Percentiles rank a stretch among this genome's conserved stretches.
Evolutionary conservation across 2,888 invertebrate genomes (phyloP).

Genomic region (Chrysolina oricalcia): DNA sequence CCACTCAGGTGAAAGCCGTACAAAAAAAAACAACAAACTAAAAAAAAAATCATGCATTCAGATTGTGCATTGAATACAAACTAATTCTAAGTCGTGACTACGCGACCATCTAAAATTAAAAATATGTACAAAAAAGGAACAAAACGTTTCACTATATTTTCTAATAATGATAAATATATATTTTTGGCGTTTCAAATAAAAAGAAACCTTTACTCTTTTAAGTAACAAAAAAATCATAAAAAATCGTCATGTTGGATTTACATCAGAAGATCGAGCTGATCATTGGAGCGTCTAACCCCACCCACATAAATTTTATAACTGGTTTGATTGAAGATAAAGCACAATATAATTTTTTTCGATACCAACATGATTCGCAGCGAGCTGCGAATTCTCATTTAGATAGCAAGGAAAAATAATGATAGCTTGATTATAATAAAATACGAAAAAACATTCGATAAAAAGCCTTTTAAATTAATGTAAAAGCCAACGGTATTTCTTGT

Average conservation of each 20-base stretch:
- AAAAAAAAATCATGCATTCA: constrained; percentile 60
- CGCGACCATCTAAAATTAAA: constrained; percentile 59
- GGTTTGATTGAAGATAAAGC: constrained; percentile 41
- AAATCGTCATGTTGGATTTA: constrained; percentile 65
- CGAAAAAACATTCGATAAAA: not conserved
- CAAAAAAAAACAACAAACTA: constrained; percentile 66
- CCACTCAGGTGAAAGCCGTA: constrained; percentile 50
- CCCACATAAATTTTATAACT: constrained; percentile 46
- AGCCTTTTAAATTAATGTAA: constrained; percentile 7
- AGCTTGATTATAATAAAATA: constrained; percentile 10
- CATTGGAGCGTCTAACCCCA: constrained; percentile 47
- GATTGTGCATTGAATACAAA: constrained; percentile 54
- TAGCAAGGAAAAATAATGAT: constrained; percentile 34
- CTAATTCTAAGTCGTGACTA: constrained; percentile 56
- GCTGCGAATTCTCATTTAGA: constrained; percentile 30
- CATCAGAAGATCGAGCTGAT: constrained; percentile 47
- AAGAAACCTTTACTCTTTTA: constrained; percentile 70
- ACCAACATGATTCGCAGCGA: constrained; percentile 24
- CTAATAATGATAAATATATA: constrained; percentile 69
- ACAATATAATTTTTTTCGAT: constrained; percentile 37
- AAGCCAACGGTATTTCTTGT: not conserved
- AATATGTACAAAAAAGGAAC: constrained; percentile 72
- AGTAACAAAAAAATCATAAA: constrained; percentile 68
- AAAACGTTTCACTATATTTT: constrained; percentile 70
- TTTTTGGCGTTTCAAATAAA: constrained; percentile 72